Base-by-base conservation (phyloP, 1,140 invertebrate species). In the Lordiphosa collinella region DNA sequence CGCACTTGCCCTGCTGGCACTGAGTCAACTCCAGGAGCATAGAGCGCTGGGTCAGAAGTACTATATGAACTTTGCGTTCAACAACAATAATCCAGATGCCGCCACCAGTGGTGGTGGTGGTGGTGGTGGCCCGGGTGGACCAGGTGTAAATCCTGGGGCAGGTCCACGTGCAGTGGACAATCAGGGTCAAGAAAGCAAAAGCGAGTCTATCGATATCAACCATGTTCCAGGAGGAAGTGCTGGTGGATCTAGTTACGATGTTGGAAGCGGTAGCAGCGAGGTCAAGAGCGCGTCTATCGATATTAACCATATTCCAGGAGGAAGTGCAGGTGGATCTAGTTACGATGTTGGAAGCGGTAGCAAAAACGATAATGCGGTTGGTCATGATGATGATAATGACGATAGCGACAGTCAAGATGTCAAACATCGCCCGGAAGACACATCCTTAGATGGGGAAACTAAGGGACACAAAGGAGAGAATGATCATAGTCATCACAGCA, bases 41-140 rank as follows among this genome's bases (percentile, higher is more conserved):
- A 31, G 46, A 5, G 78, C 57, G n/a, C n/a, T 60, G 49, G 63
- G 40, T 41, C 78, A 84, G 12, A 78, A 78, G 48, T 84, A 84
- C 47, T 78, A 84, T 34, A 84, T 84, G 78, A 84, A 84, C 14
- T 84, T 84, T 46, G 79, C 78, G 5, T 84, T 84, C 51, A 84
- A 84, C 46, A 82, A 82, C 47, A 82, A 82, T 36, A 78, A 75
- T 69, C 72, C 68, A 18, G 44, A 69, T 18, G 52, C 6, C 6
- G 54, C 31, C 16, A 46, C 18, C 41, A 48, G 48, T 25, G 41
- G 43, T 13, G 46, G 16, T 22, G 38, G 18, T 16, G n/a, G n/a
- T n/a, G n/a, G 48, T 25, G 41, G 43, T 13, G 46, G 16, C 12
- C 10, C 3, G 35, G 57, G 3, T 7, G 37, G 29, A 1, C 9